These are phyloP conservation scores for Psammodynastes pulverulentus DNA, from an alignment of 2,113 vertebrate genomes.

Conservation along the genomic window DNA sequence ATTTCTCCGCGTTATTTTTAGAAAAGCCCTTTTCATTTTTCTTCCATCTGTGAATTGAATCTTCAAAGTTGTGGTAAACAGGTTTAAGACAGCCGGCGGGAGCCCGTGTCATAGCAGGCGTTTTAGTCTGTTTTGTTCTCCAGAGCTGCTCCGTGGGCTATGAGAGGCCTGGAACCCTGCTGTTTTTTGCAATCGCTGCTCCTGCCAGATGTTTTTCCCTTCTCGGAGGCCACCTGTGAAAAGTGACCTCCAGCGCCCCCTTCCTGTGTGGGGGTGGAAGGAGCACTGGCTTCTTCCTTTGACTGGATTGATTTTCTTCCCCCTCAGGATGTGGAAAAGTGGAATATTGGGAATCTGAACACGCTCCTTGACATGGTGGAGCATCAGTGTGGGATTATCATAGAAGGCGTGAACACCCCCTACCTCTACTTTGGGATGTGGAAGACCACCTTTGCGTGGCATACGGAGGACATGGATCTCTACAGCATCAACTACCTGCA, in stretches of 20 bases:
- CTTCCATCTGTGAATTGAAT: not conserved
- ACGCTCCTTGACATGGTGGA: constrained; percentile 98
- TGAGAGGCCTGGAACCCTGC: not conserved
- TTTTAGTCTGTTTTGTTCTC: not conserved
- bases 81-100: too few species aligned
- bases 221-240: too few species aligned
- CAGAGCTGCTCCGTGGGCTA: not conserved
- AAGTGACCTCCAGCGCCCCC: too few species aligned
- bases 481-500: constrained; percentile 99
- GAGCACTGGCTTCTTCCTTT: not conserved
- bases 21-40: not conserved
- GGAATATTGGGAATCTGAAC: constrained; percentile 93
- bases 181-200: not conserved
- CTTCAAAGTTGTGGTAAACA: not conserved
- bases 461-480: constrained; percentile 99
- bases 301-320: not conserved
- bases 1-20: not conserved
- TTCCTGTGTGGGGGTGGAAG: not conserved
- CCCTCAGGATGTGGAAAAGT: constrained; percentile 83
- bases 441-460: constrained; percentile 99
- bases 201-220: not conserved
- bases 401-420: constrained; percentile 96
- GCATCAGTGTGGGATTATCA: constrained; percentile 96
- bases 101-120: not conserved
- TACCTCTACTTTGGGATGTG: constrained; percentile 99